Base-by-base conservation (phyloP, 2,888 invertebrate species). In the Meta bourneti region DNA sequence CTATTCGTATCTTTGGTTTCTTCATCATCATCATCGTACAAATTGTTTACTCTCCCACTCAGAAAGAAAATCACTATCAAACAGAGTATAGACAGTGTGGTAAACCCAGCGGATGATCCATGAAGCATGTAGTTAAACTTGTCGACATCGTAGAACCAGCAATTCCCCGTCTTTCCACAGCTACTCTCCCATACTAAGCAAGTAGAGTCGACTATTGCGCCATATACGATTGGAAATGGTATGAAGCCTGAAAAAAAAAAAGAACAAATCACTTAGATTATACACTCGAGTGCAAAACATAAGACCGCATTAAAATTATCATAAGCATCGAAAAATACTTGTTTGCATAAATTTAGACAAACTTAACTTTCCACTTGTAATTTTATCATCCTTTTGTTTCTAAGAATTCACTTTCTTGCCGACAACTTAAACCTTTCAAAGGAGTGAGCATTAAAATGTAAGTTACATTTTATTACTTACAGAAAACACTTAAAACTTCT, bases 161-260 rank as follows among this genome's bases (percentile, higher is more conserved):
- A 97, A 94, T 97, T 96, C 13, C 97, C 96, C 61, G 95, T 95
- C 34, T 95, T 95, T 0, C 96, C 96, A 93, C 97, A 97, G 9
- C 96, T 96, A 82, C 96, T 95, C 52, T 96, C 96, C 97, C 97
- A 97, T 49, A 96, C 95, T 61, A 96, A 94, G 93, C 97, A 97
- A 0, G 97, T 96, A 13, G 96, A 96, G 94, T 97, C 97, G 95
- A 97, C 96, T 78, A 97, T 96, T 16, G 96, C 95, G 0, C 97
- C 97, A 94, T 97, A 97, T 74, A 97, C 95, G 86, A 97, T 96
- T 0, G 97, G 97, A 7, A 96, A 97, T 0, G 97, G 97, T 92
- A 97, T 96, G 90, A 97, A 95, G 9, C 93, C 94, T 94, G 77
- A 52, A 93, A 83, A 6, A 69, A 69, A 90, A 52, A 93, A 83